Base-by-base conservation (phyloP, 2,888 invertebrate genomes). In the Eristalinus aeneus region DNA sequence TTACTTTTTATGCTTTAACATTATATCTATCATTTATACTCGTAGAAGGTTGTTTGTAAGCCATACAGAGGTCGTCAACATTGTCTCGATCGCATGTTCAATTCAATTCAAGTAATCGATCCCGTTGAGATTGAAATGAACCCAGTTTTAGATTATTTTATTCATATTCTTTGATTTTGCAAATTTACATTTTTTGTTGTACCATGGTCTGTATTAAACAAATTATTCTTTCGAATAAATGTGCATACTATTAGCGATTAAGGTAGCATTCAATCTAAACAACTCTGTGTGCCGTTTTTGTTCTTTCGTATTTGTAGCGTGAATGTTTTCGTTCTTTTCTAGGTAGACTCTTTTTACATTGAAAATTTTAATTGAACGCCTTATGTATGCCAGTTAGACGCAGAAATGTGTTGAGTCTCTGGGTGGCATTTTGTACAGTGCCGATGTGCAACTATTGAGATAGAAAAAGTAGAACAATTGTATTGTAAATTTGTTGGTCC, bases 301-400 rank as follows among this genome's bases (percentile, higher is more conserved):
- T 3, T 46, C 16, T 56, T 20, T 56, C 27, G 22, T 23, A 39
- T 63, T 63, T 22, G 4, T 22, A 23, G 22, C 36, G 36, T 31
- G 20, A 46, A 65, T 65, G 36, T 74, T 74, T 54, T 46, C 16
- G 8, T 12, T 56, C 56, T 31, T 56, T 20, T 65, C 58, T 74
- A 74, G 74, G 56, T 74, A 74, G 74, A 61, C 65, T 65, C 65
- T 58, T 74, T 56, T 74, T 65, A 65, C 31, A 65, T 58, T n/a
- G 10, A 71, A 20, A 74, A 65, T 74, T 58, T 74, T 39, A 74
- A 75, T 74, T 61, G 32, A 75, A 68, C 75, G 75, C 75, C 75
- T 75, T 75, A 67, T 58, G 46, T 67, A 75, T 68, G 60, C 2
- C 22, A 58, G 46, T 60, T 75, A 53, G 56, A 63, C 12, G 23